phyloP scores from a whole-genome alignment of 2,797 vertebrate species.

The Fundulus diaphanus region DNA sequence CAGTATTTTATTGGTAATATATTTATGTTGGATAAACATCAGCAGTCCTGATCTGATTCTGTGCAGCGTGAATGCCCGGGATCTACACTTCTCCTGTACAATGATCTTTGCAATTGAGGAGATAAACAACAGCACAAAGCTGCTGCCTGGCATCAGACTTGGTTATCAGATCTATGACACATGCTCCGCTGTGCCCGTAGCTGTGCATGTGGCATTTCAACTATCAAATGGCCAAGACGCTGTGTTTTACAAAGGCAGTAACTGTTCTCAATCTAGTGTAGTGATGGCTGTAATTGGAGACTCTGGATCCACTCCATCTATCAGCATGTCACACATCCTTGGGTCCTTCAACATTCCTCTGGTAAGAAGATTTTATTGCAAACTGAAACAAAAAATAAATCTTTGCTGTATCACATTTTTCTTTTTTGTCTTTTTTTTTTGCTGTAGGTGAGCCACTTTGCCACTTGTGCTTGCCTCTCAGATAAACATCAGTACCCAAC shows the following conservation, averaged over 20 bases:
- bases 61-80: slow-evolving; percentile 61
- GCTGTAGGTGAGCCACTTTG: slow-evolving; percentile 4
- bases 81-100: slow-evolving; percentile 34
- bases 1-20: neutral
- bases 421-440: neutral
- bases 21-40: neutral
- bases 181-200: slow-evolving; percentile 23
- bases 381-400: neutral
- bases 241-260: neutral
- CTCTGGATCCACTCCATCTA: slow-evolving; percentile 6
- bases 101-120: slow-evolving; percentile 62
- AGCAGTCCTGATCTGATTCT: slow-evolving; percentile 44
- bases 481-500: neutral
- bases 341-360: neutral
- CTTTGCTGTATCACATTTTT: neutral
- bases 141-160: slow-evolving; percentile 61
- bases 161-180: slow-evolving; percentile 72
- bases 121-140: slow-evolving; percentile 66
- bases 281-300: slow-evolving; percentile 3
- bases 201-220: neutral
- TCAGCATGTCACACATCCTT: neutral
- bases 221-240: neutral
- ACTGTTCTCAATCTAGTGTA: neutral
- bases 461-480: neutral
- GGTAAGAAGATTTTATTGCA: neutral